Evolutionary conservation across 2,888 invertebrate species (phyloP).

Genomic region (Agonum fuliginosum): DNA sequence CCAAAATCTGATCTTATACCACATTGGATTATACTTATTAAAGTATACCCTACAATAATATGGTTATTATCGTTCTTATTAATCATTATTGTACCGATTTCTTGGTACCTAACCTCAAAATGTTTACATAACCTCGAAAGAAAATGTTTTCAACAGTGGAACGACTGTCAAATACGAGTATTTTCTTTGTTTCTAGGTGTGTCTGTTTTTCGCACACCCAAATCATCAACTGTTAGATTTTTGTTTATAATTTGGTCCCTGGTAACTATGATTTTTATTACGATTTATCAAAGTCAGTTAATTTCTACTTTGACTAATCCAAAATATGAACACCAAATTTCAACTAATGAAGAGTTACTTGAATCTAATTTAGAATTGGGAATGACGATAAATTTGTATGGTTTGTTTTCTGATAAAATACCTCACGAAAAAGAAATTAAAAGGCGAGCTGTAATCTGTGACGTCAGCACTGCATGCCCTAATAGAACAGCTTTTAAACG

Average conservation of each 20-base stretch:
- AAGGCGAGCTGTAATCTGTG: conserved; percentile 6
- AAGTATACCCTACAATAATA: conserved; percentile 11
- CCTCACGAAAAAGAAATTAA: background rate
- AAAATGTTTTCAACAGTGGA: background rate
- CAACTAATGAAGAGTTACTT: conserved; percentile 50
- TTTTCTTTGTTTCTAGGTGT: conserved; percentile 29
- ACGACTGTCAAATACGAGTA: background rate
- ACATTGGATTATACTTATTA: conserved; percentile 9
- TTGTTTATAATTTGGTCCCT: conserved; percentile 40
- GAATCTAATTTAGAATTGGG: conserved; percentile 56
- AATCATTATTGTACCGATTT: conserved; percentile 16
- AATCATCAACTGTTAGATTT: conserved; percentile 30
- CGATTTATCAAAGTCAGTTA: conserved; percentile 59
- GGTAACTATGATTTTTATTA: conserved; percentile 30
- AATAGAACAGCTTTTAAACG: conserved; percentile 49
- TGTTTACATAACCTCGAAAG: conserved; percentile 9
- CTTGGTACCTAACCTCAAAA: conserved; percentile 1
- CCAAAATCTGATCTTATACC: conserved; percentile 27
- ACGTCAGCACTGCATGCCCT: conserved; percentile 23
- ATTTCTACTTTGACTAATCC: conserved; percentile 53
- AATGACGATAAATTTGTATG: conserved; percentile 37
- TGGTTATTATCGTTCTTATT: conserved; percentile 26
- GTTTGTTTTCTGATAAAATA: conserved; percentile 5
- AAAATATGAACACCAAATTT: conserved; percentile 55
- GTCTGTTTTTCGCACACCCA: conserved; percentile 31